Conservation (phyloP, 2,888 invertebrate species). For the Ditylenchus weischeri region DNA sequence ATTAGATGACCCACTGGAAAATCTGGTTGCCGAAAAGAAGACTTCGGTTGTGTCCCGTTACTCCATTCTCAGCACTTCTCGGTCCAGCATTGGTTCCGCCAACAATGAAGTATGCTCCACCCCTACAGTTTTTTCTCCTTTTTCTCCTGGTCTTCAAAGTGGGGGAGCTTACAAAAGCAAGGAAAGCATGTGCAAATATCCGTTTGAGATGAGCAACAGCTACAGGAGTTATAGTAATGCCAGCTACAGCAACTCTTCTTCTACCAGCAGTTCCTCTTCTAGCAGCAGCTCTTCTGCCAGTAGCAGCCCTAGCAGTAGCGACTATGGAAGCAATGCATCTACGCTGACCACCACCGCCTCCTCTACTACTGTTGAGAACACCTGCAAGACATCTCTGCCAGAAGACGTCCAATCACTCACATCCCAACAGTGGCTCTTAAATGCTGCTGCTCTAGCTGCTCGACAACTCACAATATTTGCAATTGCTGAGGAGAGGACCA, state of each 20-base stretch:
- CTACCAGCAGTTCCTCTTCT: not conserved
- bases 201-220: too few species aligned
- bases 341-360: constrained; percentile 12
- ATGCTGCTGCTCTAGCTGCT: constrained; percentile 13
- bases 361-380: not conserved
- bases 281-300: not conserved
- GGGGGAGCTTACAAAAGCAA: not conserved
- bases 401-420: not conserved
- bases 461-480: constrained; percentile 38
- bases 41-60: constrained; percentile 29
- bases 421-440: not conserved
- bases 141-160: not conserved
- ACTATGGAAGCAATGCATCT: constrained; percentile 13
- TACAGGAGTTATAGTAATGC: constrained; percentile 1
- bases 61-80: constrained; percentile 26
- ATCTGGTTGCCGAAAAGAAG: constrained; percentile 23
- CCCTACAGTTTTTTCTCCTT: too few species aligned
- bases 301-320: not conserved
- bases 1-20: constrained; percentile 1
- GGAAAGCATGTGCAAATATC: too few species aligned
- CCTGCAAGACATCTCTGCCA: not conserved
- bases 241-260: constrained; percentile 1
- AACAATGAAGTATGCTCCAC: not conserved
- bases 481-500: constrained; percentile 31
- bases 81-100: constrained; percentile 23